A percentile compares a stretch with the other conserved stretches of the same genome.
Conservation (phyloP, 2,113 vertebrate species). For the Apodemus sylvaticus region DNA sequence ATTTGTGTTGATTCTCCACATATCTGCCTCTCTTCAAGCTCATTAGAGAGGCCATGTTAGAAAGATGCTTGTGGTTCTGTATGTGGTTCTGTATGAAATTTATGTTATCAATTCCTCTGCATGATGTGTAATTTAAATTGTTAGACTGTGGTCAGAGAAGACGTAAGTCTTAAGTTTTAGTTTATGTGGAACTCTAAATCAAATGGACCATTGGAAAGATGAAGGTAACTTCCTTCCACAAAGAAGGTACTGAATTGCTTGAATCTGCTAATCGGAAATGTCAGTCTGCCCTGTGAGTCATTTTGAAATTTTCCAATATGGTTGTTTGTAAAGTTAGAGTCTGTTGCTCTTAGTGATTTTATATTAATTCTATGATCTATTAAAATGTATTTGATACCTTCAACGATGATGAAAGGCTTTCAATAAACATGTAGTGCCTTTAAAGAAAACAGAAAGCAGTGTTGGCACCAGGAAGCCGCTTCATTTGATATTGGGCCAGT, state of each 20-base stretch:
- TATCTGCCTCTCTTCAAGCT: neutral
- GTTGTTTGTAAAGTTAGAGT: neutral
- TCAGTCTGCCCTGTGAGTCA: neutral
- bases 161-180: neutral
- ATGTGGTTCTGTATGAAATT: neutral
- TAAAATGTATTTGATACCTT: neutral
- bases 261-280: neutral
- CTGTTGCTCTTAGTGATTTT: neutral
- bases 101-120: neutral
- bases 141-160: neutral
- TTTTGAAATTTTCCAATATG: slow-evolving; percentile 9
- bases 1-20: neutral
- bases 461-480: neutral
- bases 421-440: neutral
- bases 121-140: neutral
- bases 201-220: slow-evolving; percentile 13
- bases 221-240: neutral
- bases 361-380: neutral
- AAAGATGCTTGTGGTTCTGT: neutral
- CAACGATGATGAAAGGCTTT: neutral
- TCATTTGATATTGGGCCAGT: neutral
- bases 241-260: neutral
- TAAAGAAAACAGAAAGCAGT: neutral
- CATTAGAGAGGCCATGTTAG: neutral
- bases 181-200: neutral